Conservation (phyloP, 2,113 vertebrate genomes). For the Sus scrofa region T2T-Sscrofa CM000827.6:50486001-50486500, state of each 20-base stretch:
- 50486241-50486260: neutral
- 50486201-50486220: neutral
- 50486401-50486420: neutral
- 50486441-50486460: neutral
- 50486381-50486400: neutral
- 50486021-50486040: neutral
- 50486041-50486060: conserved; percentile 40
- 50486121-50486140: neutral
- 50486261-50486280: neutral
- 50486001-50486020: neutral
- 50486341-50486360: neutral
- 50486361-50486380: neutral
- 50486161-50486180: conserved; percentile 43
- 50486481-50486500: neutral
- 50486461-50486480: conserved; percentile 6
- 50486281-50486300: neutral
- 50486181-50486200: neutral
- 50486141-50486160: conserved; percentile 25
- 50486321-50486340: conserved; percentile 17
- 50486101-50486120: conserved; percentile 28
- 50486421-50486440: neutral
- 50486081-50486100: conserved; percentile 37
- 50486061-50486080: conserved; percentile 32
- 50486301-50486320: neutral
- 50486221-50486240: too few relatives aligned